These are phyloP conservation scores for Strongylocentrotus purpuratus DNA, from an alignment of 35 echinoderm and acorn worm species.

Conservation along the genomic window DNA sequence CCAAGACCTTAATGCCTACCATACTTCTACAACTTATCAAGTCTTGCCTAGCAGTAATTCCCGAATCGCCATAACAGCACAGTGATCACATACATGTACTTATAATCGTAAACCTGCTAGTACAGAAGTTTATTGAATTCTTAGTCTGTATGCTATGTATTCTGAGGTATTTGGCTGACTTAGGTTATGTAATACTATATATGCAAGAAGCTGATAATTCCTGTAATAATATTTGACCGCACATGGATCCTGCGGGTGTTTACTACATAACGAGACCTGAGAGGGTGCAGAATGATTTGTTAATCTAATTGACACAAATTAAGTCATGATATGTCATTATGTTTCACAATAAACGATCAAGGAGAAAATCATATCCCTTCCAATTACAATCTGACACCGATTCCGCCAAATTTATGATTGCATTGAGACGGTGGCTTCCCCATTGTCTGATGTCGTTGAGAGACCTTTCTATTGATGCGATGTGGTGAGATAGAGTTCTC, in stretches of 20 bases:
- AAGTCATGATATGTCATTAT: neutral
- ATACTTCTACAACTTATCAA: too few relatives aligned
- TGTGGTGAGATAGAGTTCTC: neutral
- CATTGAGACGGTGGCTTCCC: neutral
- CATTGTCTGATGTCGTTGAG: neutral
- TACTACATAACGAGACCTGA: neutral
- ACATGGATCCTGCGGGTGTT: neutral
- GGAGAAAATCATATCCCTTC: neutral
- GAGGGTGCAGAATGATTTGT: neutral
- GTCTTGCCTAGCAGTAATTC: too few relatives aligned
- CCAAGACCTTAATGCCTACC: too few relatives aligned
- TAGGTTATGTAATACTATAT: too few relatives aligned
- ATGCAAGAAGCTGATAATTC: too few relatives aligned
- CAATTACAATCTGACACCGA: conserved; percentile 29
- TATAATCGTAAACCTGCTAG: too few relatives aligned
- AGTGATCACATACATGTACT: too few relatives aligned
- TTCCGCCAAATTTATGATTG: neutral
- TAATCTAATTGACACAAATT: conserved; percentile 31
- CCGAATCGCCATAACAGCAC: too few relatives aligned
- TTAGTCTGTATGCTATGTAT: too few relatives aligned
- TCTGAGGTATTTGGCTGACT: too few relatives aligned
- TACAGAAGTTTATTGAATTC: too few relatives aligned
- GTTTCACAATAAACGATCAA: neutral
- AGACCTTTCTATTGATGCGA: neutral
- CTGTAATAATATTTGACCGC: neutral